Evolutionary conservation across 2,797 vertebrate species (phyloP).

Genomic region (Falco biarmicus): DNA sequence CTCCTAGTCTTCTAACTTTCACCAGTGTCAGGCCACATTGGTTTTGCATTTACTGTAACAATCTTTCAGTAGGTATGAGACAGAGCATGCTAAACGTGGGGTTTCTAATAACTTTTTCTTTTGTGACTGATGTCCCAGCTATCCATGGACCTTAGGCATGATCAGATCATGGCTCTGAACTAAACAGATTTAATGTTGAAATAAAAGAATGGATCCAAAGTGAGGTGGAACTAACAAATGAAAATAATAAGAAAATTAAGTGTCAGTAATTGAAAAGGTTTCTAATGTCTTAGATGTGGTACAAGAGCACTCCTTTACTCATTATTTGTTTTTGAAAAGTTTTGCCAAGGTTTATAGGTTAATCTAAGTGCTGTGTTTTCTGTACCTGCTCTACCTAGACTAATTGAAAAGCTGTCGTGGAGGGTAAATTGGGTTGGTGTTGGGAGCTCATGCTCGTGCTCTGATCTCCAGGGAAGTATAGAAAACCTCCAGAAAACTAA

Average conservation of each 20-base stretch:
- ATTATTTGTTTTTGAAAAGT: neutral
- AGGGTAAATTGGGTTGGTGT: neutral
- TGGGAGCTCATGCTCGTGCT: neutral
- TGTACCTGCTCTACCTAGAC: neutral
- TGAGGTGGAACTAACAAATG: slow-evolving; percentile 24
- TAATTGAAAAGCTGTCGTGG: neutral
- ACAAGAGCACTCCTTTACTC: neutral
- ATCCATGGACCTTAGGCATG: neutral
- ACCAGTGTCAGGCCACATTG: slow-evolving; percentile 57
- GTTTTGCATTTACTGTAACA: slow-evolving; percentile 56
- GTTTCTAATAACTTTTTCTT: slow-evolving; percentile 19
- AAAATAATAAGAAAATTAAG: slow-evolving; percentile 15
- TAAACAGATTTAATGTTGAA: neutral
- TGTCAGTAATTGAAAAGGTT: slow-evolving; percentile 9
- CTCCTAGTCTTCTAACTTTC: slow-evolving; percentile 35
- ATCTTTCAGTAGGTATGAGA: neutral
- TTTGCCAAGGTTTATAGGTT: neutral
- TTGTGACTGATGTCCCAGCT: neutral
- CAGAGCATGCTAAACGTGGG: neutral
- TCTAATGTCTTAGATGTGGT: neutral
- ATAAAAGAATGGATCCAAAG: neutral
- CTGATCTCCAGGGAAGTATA: neutral
- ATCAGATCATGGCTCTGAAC: neutral
- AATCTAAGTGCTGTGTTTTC: neutral
- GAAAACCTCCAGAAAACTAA: slow-evolving; percentile 27